A percentile compares a stretch with the other conserved stretches of the same genome.
Evolutionary conservation across 23 tunicate genomes (phyloP).

Genomic region (Ascidia mentula): DNA sequence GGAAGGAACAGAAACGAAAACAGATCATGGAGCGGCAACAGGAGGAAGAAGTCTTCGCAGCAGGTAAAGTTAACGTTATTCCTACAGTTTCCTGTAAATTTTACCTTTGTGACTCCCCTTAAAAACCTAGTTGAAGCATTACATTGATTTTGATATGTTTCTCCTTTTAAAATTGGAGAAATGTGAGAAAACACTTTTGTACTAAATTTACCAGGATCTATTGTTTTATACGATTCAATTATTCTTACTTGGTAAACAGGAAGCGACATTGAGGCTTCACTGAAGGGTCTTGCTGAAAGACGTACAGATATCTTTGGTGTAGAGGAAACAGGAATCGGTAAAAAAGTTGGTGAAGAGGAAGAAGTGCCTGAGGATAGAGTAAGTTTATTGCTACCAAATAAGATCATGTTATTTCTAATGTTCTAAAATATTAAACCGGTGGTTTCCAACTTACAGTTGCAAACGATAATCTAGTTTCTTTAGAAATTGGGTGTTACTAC

Average conservation of each 20-base stretch:
- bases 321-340: slow-evolving; percentile 97
- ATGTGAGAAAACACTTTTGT: too few species aligned
- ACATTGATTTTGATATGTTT: too few species aligned
- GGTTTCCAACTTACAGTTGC: too few species aligned
- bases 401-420: too few species aligned
- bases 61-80: slow-evolving; percentile 27
- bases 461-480: too few species aligned
- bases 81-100: neutral
- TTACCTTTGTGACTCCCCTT: neutral
- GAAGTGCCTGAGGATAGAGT: slow-evolving; percentile 37
- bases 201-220: too few species aligned
- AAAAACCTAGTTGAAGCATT: neutral
- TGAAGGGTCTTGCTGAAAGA: slow-evolving; percentile 81
- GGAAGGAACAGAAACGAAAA: slow-evolving; percentile 82
- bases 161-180: too few species aligned
- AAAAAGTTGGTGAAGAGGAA: slow-evolving; percentile 92
- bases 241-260: slow-evolving; percentile 27
- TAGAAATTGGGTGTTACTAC: too few species aligned
- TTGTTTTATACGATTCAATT: too few species aligned
- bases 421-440: too few species aligned
- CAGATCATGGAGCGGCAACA: slow-evolving; percentile 89
- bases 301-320: slow-evolving; percentile 99
- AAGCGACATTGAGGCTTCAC: slow-evolving; percentile 65
- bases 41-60: slow-evolving; percentile 87
- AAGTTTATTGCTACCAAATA: too few species aligned